These are phyloP conservation scores for Clarias fuscus DNA, from an alignment of 2,797 vertebrate genomes.

Conservation along the genomic window DNA sequence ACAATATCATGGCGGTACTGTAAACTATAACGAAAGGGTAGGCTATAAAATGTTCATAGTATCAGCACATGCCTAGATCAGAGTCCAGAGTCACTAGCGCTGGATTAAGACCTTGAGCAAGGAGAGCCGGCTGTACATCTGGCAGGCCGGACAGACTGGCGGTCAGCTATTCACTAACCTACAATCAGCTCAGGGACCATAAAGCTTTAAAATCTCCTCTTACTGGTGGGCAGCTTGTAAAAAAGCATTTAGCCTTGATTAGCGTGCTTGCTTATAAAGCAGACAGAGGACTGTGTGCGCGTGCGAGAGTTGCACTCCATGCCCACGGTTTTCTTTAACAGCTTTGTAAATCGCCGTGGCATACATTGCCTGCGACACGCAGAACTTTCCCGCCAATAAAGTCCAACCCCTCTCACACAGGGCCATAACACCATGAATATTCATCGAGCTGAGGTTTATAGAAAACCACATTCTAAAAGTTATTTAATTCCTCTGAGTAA, in stretches of 20 bases:
- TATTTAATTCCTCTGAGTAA: conserved; percentile 60
- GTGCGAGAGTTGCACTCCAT: conserved; percentile 41
- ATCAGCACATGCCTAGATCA: not conserved
- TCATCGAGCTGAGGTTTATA: conserved; percentile 62
- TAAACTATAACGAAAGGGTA: not conserved
- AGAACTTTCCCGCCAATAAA: conserved; percentile 56
- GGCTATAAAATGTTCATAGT: not conserved
- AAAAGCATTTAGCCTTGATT: conserved; percentile 89
- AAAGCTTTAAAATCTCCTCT: conserved; percentile 77
- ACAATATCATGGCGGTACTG: not conserved
- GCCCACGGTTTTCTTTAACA: conserved; percentile 63
- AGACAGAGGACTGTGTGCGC: conserved; percentile 56
- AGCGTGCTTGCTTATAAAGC: conserved; percentile 81
- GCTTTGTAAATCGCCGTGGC: conserved; percentile 63
- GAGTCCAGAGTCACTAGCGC: conserved; percentile 5
- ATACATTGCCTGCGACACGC: conserved; percentile 32
- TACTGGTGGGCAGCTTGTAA: conserved; percentile 85
- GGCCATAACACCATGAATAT: conserved; percentile 57
- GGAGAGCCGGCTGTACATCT: conserved; percentile 40
- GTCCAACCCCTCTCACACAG: conserved; percentile 36
- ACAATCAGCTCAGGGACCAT: conserved; percentile 63
- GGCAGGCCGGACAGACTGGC: conserved; percentile 10
- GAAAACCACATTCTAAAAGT: conserved; percentile 60
- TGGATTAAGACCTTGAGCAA: conserved; percentile 54
- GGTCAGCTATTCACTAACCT: conserved; percentile 47